A percentile compares a stretch with the other conserved stretches of the same genome.
These are phyloP conservation scores for Craterocephalus amniculus DNA, from an alignment of 2,797 vertebrate genomes.

Conservation along the genomic window DNA sequence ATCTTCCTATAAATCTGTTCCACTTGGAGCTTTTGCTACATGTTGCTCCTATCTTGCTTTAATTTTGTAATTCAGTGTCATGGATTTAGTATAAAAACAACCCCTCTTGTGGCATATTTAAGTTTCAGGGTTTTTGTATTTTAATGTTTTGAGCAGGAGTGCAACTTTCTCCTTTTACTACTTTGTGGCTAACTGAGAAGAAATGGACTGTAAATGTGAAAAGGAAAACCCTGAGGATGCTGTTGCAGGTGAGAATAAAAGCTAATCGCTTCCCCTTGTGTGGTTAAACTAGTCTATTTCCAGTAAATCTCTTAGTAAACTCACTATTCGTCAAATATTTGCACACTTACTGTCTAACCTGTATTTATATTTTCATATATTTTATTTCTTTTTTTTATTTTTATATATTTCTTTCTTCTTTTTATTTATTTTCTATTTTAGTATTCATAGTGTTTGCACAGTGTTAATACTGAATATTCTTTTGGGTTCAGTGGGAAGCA, in stretches of 20 bases:
- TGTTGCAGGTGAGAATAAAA: constrained; percentile 51
- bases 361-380: too few relatives aligned
- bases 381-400: too few relatives aligned
- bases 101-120: too few relatives aligned
- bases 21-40: background rate
- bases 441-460: too few relatives aligned
- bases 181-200: constrained; percentile 1
- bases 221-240: constrained; percentile 37
- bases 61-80: background rate
- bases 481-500: too few relatives aligned
- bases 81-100: background rate
- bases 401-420: too few relatives aligned
- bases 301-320: too few relatives aligned
- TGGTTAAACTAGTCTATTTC: background rate
- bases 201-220: constrained; percentile 77
- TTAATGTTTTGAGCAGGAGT: constrained; percentile 16
- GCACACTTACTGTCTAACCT: too few relatives aligned
- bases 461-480: too few relatives aligned
- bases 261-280: too few relatives aligned
- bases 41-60: background rate
- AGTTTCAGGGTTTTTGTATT: constrained; percentile 23
- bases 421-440: too few relatives aligned
- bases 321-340: too few relatives aligned
- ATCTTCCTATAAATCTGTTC: background rate
- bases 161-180: background rate